These are phyloP conservation scores for Drosophila yakuba DNA, from an alignment of 1,140 invertebrate genomes.

Conservation along the genomic window DNA sequence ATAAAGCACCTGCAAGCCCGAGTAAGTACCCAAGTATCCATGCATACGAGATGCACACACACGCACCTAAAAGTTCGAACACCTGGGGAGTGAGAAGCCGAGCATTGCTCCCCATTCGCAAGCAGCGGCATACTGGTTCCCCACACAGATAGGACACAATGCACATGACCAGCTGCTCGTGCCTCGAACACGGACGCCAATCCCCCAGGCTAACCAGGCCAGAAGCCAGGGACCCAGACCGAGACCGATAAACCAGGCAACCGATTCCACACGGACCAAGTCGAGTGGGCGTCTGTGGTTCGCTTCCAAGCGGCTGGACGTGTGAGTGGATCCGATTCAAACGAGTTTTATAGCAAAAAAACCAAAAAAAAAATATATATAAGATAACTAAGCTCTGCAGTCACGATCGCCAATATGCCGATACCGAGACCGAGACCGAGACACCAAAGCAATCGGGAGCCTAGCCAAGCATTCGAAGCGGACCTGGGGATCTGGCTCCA, in stretches of 20 bases:
- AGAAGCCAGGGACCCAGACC: conserved; percentile 20
- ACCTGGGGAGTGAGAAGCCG: conserved; percentile 54
- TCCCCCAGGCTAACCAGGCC: conserved; percentile 20
- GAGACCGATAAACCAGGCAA: conserved; percentile 23
- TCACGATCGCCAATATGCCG: conserved; percentile 57
- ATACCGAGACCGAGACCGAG: conserved; percentile 22
- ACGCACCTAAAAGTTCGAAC: conserved; percentile 67
- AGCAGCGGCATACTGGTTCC: conserved; percentile 14
- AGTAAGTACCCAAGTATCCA: neutral
- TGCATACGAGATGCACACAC: neutral
- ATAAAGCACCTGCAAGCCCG: conserved; percentile 13
- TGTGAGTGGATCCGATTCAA: conserved; percentile 38
- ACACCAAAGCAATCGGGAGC: conserved; percentile 15
- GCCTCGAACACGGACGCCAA: conserved; percentile 37
- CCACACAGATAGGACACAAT: conserved; percentile 22
- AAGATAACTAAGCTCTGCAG: conserved; percentile 34
- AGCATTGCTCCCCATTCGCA: conserved; percentile 62
- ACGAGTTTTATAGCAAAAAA: conserved; percentile 64
- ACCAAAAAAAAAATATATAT: too few species aligned
- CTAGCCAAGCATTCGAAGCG: conserved; percentile 30
- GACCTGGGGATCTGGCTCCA: conserved; percentile 18
- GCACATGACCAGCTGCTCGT: conserved; percentile 15
- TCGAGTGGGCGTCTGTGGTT: conserved; percentile 56
- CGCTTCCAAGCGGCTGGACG: conserved; percentile 26
- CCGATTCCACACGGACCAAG: conserved; percentile 42